Percentiles rank a stretch among this genome's conserved stretches.
phyloP scores from a whole-genome alignment of 2,888 invertebrate genomes.

The Eugnorisma glareosa region DNA sequence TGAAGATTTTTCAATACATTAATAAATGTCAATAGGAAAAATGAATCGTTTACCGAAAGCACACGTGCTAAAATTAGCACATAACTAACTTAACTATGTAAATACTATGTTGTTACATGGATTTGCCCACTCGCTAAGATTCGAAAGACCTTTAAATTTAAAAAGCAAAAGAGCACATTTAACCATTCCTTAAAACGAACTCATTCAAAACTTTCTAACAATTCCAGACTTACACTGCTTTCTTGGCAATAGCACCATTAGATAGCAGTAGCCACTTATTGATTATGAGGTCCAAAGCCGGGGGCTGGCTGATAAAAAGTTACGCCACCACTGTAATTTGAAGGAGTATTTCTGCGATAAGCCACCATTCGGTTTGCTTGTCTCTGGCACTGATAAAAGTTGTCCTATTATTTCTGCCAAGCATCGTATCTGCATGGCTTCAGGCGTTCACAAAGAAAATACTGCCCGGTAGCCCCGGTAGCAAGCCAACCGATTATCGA shows the following conservation, averaged over 20 bases:
- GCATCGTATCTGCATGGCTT: slow-evolving; percentile 64
- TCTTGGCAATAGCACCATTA: slow-evolving; percentile 46
- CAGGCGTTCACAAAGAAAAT: slow-evolving; percentile 74
- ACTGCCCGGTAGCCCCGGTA: slow-evolving; percentile 70
- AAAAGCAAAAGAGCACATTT: neutral
- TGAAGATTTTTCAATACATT: neutral
- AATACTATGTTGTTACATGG: neutral
- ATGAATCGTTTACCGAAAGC: neutral
- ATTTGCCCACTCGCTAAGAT: neutral
- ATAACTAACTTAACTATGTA: neutral
- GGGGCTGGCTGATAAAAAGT: slow-evolving; percentile 84
- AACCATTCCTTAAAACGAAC: slow-evolving; percentile 18
- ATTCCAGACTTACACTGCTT: slow-evolving; percentile 54
- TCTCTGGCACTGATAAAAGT: slow-evolving; percentile 82
- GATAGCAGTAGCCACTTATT: slow-evolving; percentile 74
- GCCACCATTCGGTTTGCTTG: slow-evolving; percentile 75
- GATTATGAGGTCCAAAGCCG: slow-evolving; percentile 77
- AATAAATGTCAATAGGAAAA: neutral
- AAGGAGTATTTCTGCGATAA: slow-evolving; percentile 81
- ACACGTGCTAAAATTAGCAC: neutral
- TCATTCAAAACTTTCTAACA: slow-evolving; percentile 30
- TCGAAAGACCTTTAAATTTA: neutral
- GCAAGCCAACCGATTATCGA: slow-evolving; percentile 68
- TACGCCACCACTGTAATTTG: slow-evolving; percentile 80
- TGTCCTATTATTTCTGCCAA: slow-evolving; percentile 83